A percentile compares a stretch with the other conserved stretches of the same genome.
These are phyloP conservation scores for Jacana jacana DNA, from an alignment of 2,113 vertebrate genomes.

Conservation along the genomic window DNA sequence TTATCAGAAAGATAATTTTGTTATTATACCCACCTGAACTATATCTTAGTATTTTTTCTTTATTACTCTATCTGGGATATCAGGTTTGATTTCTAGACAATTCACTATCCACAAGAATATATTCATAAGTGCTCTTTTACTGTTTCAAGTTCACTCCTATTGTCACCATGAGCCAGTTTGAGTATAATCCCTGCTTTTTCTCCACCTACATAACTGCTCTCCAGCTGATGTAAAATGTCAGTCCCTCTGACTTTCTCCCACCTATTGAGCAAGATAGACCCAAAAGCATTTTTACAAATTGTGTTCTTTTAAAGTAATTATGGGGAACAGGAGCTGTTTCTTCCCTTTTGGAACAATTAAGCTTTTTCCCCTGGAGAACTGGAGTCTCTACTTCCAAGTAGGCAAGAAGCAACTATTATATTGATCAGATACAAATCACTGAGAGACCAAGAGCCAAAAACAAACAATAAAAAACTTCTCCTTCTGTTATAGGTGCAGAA, in stretches of 20 bases:
- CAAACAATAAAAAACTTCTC: no score
- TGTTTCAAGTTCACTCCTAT: background rate
- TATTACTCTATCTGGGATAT: background rate
- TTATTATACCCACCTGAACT: background rate
- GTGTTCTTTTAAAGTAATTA: background rate
- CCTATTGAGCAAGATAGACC: background rate
- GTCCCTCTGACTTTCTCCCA: background rate
- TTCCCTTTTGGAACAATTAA: background rate
- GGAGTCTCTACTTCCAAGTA: no score
- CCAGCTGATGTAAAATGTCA: background rate
- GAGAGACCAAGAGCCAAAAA: no score
- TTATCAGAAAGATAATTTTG: background rate
- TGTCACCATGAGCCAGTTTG: background rate
- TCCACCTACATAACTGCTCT: background rate
- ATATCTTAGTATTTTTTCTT: background rate
- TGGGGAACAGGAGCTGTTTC: background rate
- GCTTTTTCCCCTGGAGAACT: background rate
- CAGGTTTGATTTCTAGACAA: background rate
- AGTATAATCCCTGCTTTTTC: background rate
- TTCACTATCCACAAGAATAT: background rate
- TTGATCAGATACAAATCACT: no score
- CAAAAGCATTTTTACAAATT: background rate
- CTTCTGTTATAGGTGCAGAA: no score
- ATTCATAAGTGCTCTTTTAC: background rate
- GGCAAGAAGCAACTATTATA: no score